Evolutionary conservation across 2,797 vertebrate genomes (phyloP), one percentile per base, ranked within the genome.

Genomic region (Eulemur albifrons): DNA sequence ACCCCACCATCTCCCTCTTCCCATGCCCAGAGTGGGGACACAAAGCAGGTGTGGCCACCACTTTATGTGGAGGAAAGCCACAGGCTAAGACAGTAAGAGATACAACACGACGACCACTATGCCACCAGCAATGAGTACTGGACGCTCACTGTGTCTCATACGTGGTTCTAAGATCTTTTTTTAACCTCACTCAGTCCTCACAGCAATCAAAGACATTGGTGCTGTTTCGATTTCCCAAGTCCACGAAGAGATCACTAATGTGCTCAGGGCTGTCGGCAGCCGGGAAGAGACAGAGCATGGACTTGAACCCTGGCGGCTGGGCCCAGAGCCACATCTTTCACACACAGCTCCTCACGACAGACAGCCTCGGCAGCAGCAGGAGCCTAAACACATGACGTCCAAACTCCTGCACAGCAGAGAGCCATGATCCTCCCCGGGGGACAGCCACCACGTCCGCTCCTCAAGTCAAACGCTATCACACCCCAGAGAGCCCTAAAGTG

Each of bases 391-490:
- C 15, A 2, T 18, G n/a, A 23, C 27, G 9, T 48, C 23, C 77
- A 38, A 15, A 32, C 35, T n/a, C 57, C 21, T 1, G 1, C 67
- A 32, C 10, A 0, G 65, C 35, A 75, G 45, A 52, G 7, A 18
- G 32, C 57, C 18, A 0, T 4, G 18, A 35, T 27, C 40, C 40
- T 20, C 50, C 21, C 30, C 4, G 6, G 32, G 15, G 27, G 18
- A 23, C 18, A 67, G 87, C n/a, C 63, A 25, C 23, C 50, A 4
- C 4, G 2, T 65, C 45, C 12, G 48, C 15, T 25, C 75, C 50
- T 12, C 20, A 2, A n/a, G 14, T 20, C 14, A 57, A 38, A 67
- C 0, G 2, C 45, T 9, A 6, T 30, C 48, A 20, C 0, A 17
- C 10, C 65, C 27, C 6, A 3, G 14, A 14, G 48, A 52, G 6